Percentiles rank a stretch among this genome's conserved stretches.
Evolutionary conservation across 2,113 vertebrate genomes (phyloP).

Genomic region (Oreotrochilus melanogaster): DNA sequence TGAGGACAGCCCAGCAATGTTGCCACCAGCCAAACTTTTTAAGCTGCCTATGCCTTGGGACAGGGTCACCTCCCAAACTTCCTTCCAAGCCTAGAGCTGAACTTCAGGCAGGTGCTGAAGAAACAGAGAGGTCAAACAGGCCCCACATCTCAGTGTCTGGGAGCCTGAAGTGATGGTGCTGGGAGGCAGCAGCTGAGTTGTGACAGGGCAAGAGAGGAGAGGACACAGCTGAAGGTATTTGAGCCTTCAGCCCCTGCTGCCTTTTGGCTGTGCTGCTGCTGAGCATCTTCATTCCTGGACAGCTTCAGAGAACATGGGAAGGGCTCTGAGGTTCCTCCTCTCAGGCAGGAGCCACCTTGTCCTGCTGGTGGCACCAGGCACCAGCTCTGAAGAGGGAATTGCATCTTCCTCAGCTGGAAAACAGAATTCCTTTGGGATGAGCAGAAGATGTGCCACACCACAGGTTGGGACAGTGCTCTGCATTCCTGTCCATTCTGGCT

Average conservation of each 20-base stretch:
- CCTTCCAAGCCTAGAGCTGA: not conserved
- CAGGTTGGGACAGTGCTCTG: not conserved
- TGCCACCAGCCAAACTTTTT: not conserved
- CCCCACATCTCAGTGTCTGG: not conserved
- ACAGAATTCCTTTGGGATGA: not conserved
- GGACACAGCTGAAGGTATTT: not conserved
- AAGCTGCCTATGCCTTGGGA: not conserved
- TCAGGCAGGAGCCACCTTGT: not conserved
- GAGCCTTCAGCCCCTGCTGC: not conserved
- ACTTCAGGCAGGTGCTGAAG: not conserved
- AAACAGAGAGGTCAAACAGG: not conserved
- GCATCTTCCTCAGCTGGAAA: not conserved
- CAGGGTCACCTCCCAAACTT: not conserved
- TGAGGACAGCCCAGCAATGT: not conserved
- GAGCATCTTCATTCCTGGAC: not conserved
- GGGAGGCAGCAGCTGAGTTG: not conserved
- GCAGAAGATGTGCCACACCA: not conserved
- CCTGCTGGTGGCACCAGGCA: not conserved
- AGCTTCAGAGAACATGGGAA: not conserved
- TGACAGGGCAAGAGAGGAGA: not conserved
- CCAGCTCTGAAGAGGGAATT: not conserved
- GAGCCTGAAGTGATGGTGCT: not conserved
- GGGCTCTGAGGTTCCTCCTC: not conserved
- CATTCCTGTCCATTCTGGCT: not conserved
- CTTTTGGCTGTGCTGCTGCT: not conserved